Evolutionary conservation across 2,797 vertebrate genomes (phyloP), one percentile per base, ranked within the genome.

Genomic region (Alectoris magna): DNA sequence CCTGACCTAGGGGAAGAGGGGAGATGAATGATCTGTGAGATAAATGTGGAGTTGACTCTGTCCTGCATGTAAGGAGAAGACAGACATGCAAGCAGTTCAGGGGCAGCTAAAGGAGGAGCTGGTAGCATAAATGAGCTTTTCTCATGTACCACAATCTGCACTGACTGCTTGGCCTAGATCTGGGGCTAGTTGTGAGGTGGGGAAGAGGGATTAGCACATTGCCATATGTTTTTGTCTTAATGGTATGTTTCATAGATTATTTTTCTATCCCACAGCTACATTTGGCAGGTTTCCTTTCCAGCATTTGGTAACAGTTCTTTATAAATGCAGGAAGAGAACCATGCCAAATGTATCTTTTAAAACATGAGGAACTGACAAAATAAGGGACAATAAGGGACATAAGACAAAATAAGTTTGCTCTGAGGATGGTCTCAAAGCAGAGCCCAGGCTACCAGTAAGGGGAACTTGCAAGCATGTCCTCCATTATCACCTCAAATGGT

Each of bases 271-370:
- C 89, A 96, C 96, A 96, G 96, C 96, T 96, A 95, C 96, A 97
- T 97, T 98, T 98, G 97, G 98, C 98, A 98, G 91, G 94, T 97
- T 97, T 98, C 97, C 98, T 96, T 94, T 92, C 91, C 93, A 97
- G 96, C 97, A 98, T 98, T 98, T 98, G 97, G 96, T 97, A 97
- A 97, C 96, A 95, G 95, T 97, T 97, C 95, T 97, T 97, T 96
- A 97, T 96, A 97, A 98, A 98, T 97, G 97, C 97, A 97, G 94
- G 94, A 94, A 6, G 90, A 97, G 91, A 95, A 97, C 66, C 58
- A 81, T 95, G 96, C 97, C 97, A 97, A 97, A 96, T 66, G 93
- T 92, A 96, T 96, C 93, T 66, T 94, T 93, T 85, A 90, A 71
- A 92, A 96, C 92, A 90, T 93, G 87, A 95, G 56, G 36, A 82